A percentile compares a stretch with the other conserved stretches of the same genome.
Conservation (phyloP, 2,113 vertebrate species). For the Halichoerus grypus region DNA sequence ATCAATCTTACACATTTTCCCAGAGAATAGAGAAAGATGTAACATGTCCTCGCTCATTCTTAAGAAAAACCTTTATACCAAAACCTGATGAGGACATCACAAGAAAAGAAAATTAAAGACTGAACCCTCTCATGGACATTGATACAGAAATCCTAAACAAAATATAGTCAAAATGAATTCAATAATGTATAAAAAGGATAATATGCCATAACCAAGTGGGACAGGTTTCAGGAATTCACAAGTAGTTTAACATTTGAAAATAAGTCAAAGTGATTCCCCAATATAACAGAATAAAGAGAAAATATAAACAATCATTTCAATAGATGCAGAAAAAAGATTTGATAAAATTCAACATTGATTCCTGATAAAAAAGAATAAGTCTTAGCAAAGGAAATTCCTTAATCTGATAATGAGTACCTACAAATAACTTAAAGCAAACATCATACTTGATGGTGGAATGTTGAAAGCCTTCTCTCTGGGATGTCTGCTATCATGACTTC, state of each 20-base stretch:
- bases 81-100: background rate
- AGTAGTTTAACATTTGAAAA: slow-evolving; percentile 52
- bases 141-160: slow-evolving; percentile 43
- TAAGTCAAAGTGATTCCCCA: slow-evolving; percentile 19
- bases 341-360: slow-evolving; percentile 44
- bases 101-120: slow-evolving; percentile 48
- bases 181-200: slow-evolving; percentile 32
- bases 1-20: background rate
- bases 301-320: background rate
- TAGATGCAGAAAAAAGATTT: background rate
- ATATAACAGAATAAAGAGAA: background rate
- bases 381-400: slow-evolving; percentile 29
- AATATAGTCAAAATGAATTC: slow-evolving; percentile 53
- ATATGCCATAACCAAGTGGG: background rate
- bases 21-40: background rate
- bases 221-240: slow-evolving; percentile 38
- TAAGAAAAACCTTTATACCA: background rate
- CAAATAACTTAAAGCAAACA: slow-evolving; percentile 12
- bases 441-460: background rate
- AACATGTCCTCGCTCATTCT: background rate
- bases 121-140: background rate
- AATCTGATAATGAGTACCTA: slow-evolving; percentile 9
- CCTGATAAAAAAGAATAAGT: background rate
- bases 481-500: background rate
- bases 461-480: slow-evolving; percentile 33